phyloP scores from a whole-genome alignment of 64 coral and sea anemone species.

The Trachythela sp. region DNA sequence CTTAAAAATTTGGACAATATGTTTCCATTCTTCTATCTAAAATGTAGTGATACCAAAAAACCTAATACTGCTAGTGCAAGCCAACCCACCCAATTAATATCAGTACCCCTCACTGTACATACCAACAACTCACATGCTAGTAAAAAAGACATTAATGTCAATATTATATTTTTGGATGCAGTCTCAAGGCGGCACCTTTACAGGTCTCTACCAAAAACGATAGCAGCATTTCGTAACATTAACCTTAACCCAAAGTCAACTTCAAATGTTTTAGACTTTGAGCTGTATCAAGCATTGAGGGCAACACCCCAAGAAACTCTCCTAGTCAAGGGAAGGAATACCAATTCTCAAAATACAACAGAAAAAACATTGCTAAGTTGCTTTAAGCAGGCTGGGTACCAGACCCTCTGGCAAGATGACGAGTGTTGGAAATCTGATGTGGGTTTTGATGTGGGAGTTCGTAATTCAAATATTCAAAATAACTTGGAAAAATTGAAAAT shows the following conservation, averaged over 20 bases:
- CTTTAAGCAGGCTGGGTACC: slow-evolving; percentile 44
- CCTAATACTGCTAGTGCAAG: background rate
- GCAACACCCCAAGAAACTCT: slow-evolving; percentile 11
- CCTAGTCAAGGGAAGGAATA: background rate
- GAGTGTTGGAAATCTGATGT: slow-evolving; percentile 36
- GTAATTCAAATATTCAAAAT: background rate
- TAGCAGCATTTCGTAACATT: slow-evolving; percentile 18
- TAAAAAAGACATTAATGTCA: slow-evolving; percentile 32
- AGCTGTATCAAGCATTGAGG: slow-evolving; percentile 28
- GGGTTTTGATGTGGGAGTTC: background rate
- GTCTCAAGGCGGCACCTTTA: slow-evolving; percentile 43
- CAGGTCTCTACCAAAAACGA: slow-evolving; percentile 29
- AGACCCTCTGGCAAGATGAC: slow-evolving; percentile 46
- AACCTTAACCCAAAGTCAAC: background rate
- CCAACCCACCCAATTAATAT: background rate
- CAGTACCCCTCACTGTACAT: background rate
- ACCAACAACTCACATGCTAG: background rate
- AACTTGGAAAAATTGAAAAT: slow-evolving; percentile 30
- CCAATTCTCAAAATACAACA: background rate
- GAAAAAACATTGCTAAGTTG: background rate
- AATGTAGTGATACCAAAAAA: background rate
- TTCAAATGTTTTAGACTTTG: slow-evolving; percentile 37
- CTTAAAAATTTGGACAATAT: background rate
- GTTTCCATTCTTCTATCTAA: background rate
- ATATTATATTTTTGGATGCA: slow-evolving; percentile 26